phyloP scores from a whole-genome alignment of 2,888 invertebrate species.

The Encarsia formosa region DNA sequence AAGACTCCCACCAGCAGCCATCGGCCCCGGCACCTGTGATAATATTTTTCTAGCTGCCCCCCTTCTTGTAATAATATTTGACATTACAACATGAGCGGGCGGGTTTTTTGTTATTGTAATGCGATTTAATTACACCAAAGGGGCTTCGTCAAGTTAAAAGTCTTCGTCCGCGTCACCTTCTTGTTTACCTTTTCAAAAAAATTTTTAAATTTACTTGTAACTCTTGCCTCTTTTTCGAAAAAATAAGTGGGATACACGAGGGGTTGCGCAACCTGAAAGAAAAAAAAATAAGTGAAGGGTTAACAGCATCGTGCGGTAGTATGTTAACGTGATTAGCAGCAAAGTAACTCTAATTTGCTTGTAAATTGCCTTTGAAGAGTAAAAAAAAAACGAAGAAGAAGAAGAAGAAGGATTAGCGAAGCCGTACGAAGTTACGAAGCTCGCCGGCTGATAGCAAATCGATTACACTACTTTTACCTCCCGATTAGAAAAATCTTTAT shows the following conservation, averaged over 20 bases:
- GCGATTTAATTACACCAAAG: conserved; percentile 3
- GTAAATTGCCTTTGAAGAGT: conserved; percentile 8
- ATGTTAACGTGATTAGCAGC: conserved; percentile 14
- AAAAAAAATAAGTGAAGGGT: neutral
- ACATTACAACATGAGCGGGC: conserved; percentile 3
- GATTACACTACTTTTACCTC: neutral
- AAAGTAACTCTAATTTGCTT: conserved; percentile 5
- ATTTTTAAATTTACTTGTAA: neutral
- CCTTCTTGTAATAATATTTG: conserved; percentile 11
- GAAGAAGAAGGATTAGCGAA: conserved; percentile 5
- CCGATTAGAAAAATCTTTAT: too few species aligned
- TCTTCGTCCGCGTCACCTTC: too few species aligned
- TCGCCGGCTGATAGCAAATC: neutral
- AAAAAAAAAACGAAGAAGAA: neutral
- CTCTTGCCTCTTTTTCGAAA: neutral
- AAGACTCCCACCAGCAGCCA: too few species aligned
- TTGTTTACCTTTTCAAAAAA: neutral
- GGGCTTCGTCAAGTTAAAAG: too few species aligned
- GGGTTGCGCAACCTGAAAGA: neutral
- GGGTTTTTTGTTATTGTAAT: conserved; percentile 3
- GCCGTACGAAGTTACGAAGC: conserved; percentile 1
- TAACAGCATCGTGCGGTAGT: conserved; percentile 3
- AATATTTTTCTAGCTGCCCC: conserved; percentile 14
- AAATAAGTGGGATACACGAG: neutral
- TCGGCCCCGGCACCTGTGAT: conserved; percentile 12